Percentiles rank a stretch among this genome's conserved stretches.
Evolutionary conservation across 2,113 vertebrate species (phyloP).

Genomic region (Scomber japonicus): DNA sequence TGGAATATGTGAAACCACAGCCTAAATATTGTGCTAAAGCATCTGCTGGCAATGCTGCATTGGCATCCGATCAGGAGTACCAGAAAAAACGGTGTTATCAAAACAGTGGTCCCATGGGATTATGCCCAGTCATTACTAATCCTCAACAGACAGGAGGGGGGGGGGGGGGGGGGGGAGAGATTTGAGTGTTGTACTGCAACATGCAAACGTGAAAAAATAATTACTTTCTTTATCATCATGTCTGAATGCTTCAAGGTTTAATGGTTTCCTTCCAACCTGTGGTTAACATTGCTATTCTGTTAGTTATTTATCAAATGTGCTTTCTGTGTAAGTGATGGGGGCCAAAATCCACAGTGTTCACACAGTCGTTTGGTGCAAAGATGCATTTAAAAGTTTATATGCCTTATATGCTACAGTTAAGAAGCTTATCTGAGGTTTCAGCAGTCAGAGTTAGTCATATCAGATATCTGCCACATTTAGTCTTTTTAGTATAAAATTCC

Average conservation of each 20-base stretch:
- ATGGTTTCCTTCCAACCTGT: background rate
- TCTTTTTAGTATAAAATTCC: no score
- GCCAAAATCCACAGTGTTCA: no score
- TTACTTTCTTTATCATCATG: no score
- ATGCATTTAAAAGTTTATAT: no score
- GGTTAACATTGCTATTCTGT: no score
- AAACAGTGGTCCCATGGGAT: slow-evolving; percentile 51
- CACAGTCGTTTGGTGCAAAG: no score
- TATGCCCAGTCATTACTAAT: slow-evolving; percentile 40
- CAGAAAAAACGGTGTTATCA: slow-evolving; percentile 60
- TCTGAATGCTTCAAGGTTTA: background rate
- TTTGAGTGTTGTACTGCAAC: background rate
- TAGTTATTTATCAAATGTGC: no score
- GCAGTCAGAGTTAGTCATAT: no score
- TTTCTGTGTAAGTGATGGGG: no score
- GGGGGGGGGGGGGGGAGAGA: slow-evolving; percentile 10
- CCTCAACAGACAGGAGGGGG: background rate
- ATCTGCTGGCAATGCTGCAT: slow-evolving; percentile 58
- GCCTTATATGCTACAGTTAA: no score
- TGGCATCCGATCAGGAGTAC: slow-evolving; percentile 53
- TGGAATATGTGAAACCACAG: slow-evolving; percentile 48
- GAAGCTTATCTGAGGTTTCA: no score
- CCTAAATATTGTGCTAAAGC: slow-evolving; percentile 64
- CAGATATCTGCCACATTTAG: no score
- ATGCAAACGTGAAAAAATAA: background rate